Base-by-base conservation (phyloP, 2,797 vertebrate genomes). In the Paedocypris micromegethes region DNA sequence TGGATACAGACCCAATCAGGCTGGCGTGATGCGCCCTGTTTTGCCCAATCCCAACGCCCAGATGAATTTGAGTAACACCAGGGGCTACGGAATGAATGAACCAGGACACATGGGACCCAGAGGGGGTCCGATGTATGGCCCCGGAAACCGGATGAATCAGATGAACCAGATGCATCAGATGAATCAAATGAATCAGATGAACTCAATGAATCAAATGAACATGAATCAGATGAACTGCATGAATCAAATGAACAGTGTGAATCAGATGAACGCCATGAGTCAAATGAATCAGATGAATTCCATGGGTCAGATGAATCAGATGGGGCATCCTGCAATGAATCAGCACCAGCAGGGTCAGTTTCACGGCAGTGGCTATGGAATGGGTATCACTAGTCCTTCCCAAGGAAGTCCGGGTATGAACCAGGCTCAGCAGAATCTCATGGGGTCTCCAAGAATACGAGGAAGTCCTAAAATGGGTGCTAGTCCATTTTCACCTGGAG, bases 401-500 rank as follows among this genome's bases (percentile, higher is more conserved):
- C 95, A 93, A 41, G 88, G 91, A 49, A 94, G 92, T 81, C 92
- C 94, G 5, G 91, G 93, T 45, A 90, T 97, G 60, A 90, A 86
- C 53, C 87, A 88, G 48, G 88, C 73, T 64, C 92, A 93, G 40
- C 94, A 94, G 81, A 95, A 88, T 54, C 85, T 97, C 68, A 92
- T 98, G 86, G 87, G 93, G 50, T 97, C 96, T n/a, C 93, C 95
- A 59, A 90, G 94, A 76, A 91, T 94, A 82, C 85, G 94, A 68
- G 92, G 91, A 60, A 98, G 95, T 81, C 96, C 96, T 47, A 98
- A 97, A 87, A 94, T 94, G 85, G 90, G 83, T 58, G 88, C 92
- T 6, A 93, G 93, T 75, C 94, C 94, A 66, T 98, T 95, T 82
- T 99, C 96, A 75, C 94, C 96, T n/a, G 91, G 94, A 92, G 94